Evolutionary conservation across 2,797 vertebrate species (phyloP).

Genomic region (Periparus ater): DNA sequence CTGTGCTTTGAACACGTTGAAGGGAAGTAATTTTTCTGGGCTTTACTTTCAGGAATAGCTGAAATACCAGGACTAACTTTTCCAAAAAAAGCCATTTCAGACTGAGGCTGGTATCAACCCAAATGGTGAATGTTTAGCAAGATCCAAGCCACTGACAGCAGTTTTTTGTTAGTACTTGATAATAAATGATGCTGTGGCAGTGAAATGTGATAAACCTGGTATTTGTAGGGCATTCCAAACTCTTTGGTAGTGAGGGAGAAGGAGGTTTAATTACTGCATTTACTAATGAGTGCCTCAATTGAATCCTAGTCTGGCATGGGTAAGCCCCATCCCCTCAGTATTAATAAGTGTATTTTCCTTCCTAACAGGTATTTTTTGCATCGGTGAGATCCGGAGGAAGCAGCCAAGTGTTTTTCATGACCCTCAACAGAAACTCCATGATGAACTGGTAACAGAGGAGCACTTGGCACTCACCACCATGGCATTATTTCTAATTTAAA

Average conservation of each 20-base stretch:
- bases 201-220: neutral
- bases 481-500: constrained; percentile 79
- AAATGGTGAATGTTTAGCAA: neutral
- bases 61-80: neutral
- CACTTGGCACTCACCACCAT: constrained; percentile 76
- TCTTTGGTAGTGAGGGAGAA: neutral
- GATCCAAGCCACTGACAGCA: neutral
- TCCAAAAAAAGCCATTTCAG: neutral
- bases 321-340: neutral
- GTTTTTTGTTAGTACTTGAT: neutral
- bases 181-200: neutral
- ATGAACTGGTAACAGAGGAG: constrained; percentile 96
- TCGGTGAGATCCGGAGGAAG: constrained; percentile 97
- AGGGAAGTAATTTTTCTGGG: neutral
- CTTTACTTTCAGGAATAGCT: neutral
- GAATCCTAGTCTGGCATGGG: neutral
- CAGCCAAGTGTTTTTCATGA: constrained; percentile 99
- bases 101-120: neutral
- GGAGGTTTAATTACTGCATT: neutral
- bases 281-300: neutral
- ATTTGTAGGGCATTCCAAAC: neutral
- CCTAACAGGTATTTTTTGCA: constrained; percentile 94
- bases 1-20: neutral
- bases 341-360: neutral
- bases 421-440: constrained; percentile 99